Evolutionary conservation across 2,888 invertebrate genomes (phyloP).

Genomic region (Argynnis bischoffii): DNA sequence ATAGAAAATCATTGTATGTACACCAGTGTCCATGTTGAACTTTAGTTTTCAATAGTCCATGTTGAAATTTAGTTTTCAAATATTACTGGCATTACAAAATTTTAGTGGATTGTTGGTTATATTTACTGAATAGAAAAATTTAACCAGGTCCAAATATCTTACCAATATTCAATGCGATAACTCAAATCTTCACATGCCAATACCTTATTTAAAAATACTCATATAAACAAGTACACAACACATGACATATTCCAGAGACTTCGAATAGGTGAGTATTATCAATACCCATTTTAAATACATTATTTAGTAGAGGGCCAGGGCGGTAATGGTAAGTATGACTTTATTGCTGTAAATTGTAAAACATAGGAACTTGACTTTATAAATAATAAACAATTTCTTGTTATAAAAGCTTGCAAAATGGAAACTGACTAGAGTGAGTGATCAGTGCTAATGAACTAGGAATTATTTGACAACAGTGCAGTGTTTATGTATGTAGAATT

Average conservation of each 20-base stretch:
- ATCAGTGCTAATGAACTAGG: constrained; percentile 58
- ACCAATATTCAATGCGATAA: no score
- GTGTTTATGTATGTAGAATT: constrained; percentile 56
- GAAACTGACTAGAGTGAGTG: constrained; percentile 69
- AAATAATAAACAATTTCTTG: constrained; percentile 63
- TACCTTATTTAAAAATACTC: not conserved
- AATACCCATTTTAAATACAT: constrained; percentile 23
- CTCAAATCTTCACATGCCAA: not conserved
- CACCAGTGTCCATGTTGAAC: no score
- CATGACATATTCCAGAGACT: constrained; percentile 51
- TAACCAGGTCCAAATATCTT: not conserved
- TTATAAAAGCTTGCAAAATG: constrained; percentile 78
- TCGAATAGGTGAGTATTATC: constrained; percentile 55
- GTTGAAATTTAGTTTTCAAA: no score
- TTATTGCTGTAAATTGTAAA: constrained; percentile 16
- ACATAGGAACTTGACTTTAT: constrained; percentile 34
- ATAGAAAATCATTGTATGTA: no score
- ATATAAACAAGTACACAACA: constrained; percentile 9
- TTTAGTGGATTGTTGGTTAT: no score
- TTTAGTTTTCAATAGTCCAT: no score
- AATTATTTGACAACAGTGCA: constrained; percentile 57
- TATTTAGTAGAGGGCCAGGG: constrained; percentile 34
- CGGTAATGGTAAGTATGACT: constrained; percentile 43
- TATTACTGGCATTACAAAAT: no score
- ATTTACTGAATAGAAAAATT: not conserved